phyloP scores from a whole-genome alignment of 2,888 invertebrate genomes.

The Rhamnusium bicolor region DNA sequence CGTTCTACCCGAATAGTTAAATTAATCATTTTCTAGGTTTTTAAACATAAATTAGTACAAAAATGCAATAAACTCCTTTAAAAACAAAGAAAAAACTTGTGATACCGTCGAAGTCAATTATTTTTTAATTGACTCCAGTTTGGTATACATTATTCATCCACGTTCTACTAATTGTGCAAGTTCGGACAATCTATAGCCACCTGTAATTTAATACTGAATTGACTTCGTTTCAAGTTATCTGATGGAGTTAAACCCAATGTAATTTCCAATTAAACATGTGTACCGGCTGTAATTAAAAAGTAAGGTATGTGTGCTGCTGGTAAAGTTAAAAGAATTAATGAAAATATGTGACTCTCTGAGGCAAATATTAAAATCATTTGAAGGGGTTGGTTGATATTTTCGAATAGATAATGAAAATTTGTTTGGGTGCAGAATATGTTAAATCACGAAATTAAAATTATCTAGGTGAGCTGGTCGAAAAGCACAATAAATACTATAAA shows the following conservation, averaged over 20 bases:
- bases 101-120: constrained; percentile 1
- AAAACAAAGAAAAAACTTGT: not conserved
- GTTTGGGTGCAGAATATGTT: too few relatives aligned
- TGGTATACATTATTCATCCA: constrained; percentile 12
- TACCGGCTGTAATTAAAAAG: constrained; percentile 14
- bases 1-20: not conserved
- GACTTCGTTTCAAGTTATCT: constrained; percentile 20
- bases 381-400: not conserved
- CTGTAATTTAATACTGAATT: constrained; percentile 27
- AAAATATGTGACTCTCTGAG: not conserved
- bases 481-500: too few relatives aligned
- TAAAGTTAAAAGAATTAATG: constrained; percentile 3
- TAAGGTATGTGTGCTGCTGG: not conserved
- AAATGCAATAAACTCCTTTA: not conserved
- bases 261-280: constrained; percentile 26
- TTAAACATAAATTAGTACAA: not conserved
- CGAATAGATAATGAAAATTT: too few relatives aligned
- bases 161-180: constrained; percentile 6
- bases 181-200: constrained; percentile 10
- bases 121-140: constrained; percentile 16
- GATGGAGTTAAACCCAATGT: constrained; percentile 16
- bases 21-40: not conserved
- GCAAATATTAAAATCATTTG: not conserved
- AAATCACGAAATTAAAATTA: too few relatives aligned
- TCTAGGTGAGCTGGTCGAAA: too few relatives aligned